phyloP scores from a whole-genome alignment of 2,797 vertebrate genomes.

The Toxotes lorentzi region DNA sequence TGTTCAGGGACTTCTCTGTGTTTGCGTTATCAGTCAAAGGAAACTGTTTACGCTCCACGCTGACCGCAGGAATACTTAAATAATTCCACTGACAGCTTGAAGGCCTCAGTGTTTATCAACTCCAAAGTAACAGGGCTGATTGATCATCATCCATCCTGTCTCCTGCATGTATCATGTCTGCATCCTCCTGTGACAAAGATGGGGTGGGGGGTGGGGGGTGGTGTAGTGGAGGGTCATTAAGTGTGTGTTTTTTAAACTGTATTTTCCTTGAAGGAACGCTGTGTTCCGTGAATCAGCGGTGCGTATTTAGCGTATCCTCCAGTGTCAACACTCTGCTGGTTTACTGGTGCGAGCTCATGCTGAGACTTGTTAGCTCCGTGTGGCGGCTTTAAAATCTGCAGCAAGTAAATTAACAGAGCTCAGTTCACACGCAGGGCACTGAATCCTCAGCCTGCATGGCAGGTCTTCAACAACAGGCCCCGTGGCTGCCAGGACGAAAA shows the following conservation, averaged over 20 bases:
- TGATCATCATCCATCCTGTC: constrained; percentile 66
- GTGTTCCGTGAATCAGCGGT: constrained; percentile 18
- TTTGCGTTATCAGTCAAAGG: constrained; percentile 83
- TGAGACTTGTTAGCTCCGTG: constrained; percentile 21
- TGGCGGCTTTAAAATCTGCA: constrained; percentile 21
- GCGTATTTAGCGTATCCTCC: constrained; percentile 30
- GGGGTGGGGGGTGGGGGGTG: background rate
- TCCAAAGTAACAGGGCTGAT: constrained; percentile 70
- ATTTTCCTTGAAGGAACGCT: constrained; percentile 26
- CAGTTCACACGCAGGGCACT: background rate
- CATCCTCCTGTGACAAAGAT: constrained; percentile 27
- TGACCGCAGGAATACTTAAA: constrained; percentile 69
- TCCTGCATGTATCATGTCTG: constrained; percentile 40
- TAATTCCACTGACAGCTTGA: constrained; percentile 70
- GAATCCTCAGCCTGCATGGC: constrained; percentile 9
- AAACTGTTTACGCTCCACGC: constrained; percentile 75
- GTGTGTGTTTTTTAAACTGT: constrained; percentile 21
- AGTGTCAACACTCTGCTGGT: constrained; percentile 7
- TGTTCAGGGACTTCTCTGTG: constrained; percentile 49
- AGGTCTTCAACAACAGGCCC: constrained; percentile 13
- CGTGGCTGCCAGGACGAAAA: constrained; percentile 7
- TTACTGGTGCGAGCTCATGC: constrained; percentile 1
- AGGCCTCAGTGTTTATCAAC: constrained; percentile 73
- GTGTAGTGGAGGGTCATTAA: constrained; percentile 36
- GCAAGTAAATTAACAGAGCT: constrained; percentile 12